phyloP scores from a whole-genome alignment of 2,113 vertebrate genomes.

The Mobula birostris region DNA sequence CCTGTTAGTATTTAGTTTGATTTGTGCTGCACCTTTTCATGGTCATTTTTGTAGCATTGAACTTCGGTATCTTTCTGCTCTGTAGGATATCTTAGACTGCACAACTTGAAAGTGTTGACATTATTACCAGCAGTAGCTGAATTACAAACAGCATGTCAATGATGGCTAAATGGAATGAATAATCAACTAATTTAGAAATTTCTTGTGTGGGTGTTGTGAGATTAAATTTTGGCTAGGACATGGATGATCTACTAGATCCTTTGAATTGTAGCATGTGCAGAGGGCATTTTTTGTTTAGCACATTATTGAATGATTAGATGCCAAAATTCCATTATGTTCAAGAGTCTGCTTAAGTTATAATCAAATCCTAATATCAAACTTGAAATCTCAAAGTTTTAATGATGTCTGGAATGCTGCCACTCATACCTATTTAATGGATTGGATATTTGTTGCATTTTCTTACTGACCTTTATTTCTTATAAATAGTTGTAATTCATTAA shows the following conservation, averaged over 20 bases:
- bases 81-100: neutral
- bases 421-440: neutral
- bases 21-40: neutral
- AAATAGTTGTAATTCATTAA: neutral
- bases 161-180: too few species aligned
- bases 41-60: neutral
- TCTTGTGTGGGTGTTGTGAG: too few species aligned
- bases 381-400: neutral
- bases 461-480: neutral
- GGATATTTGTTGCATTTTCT: neutral
- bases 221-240: too few species aligned
- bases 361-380: neutral
- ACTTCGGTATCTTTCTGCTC: neutral
- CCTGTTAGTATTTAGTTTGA: neutral
- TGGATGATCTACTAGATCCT: neutral
- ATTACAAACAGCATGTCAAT: too few species aligned
- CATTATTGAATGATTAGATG: neutral
- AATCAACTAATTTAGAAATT: too few species aligned
- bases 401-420: neutral
- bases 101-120: neutral
- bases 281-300: neutral
- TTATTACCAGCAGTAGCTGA: neutral
- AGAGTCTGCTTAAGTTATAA: neutral
- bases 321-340: neutral
- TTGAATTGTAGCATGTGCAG: neutral